phyloP scores from a whole-genome alignment of 2,113 vertebrate genomes.

The Rhegmatorhina hoffmannsi region DNA sequence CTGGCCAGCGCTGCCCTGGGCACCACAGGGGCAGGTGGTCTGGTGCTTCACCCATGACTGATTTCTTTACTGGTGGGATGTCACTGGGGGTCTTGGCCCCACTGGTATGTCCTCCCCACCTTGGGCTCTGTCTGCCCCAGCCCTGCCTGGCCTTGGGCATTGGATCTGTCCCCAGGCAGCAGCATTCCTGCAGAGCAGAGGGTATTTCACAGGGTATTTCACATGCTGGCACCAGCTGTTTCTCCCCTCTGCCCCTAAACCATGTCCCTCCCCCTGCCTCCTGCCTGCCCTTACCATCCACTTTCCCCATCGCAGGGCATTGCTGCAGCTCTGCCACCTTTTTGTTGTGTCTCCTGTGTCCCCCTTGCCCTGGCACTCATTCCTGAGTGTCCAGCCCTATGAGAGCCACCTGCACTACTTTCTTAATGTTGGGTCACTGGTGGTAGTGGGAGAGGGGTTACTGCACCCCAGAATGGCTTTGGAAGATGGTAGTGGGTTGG shows the following conservation, averaged over 20 bases:
- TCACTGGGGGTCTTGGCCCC: background rate
- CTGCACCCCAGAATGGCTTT: background rate
- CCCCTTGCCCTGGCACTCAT: background rate
- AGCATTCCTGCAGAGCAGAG: background rate
- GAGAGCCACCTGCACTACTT: background rate
- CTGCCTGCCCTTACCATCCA: background rate
- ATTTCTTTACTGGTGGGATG: background rate
- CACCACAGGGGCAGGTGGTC: background rate
- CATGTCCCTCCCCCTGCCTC: background rate
- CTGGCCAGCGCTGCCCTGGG: background rate
- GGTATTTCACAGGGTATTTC: constrained; percentile 58
- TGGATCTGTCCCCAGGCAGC: background rate
- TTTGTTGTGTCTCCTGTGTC: background rate
- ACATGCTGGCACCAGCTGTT: constrained; percentile 39
- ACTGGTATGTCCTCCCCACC: background rate
- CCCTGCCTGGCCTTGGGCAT: background rate
- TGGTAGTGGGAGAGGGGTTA: background rate
- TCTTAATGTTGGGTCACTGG: background rate
- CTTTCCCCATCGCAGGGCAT: background rate
- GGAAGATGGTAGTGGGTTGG: background rate
- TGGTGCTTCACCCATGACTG: background rate
- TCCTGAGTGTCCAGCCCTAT: background rate
- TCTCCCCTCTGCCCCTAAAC: background rate
- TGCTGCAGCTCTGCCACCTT: background rate
- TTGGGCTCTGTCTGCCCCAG: accelerated